Base-by-base conservation (phyloP, 1,140 invertebrate genomes). In the Scaptomyza montana region DNA sequence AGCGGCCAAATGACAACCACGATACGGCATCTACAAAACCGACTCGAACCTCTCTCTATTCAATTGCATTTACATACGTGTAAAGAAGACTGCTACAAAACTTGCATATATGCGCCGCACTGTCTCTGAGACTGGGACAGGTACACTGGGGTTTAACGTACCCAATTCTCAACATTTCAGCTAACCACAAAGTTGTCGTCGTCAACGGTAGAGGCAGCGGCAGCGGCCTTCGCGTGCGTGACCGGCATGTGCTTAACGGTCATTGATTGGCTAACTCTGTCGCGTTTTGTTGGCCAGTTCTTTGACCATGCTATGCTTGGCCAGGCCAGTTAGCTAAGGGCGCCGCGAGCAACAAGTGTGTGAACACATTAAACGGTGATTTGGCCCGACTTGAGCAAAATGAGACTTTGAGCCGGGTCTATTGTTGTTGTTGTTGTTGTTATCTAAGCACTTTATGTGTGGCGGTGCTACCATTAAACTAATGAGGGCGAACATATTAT, bases 351-450 rank as follows among this genome's bases (percentile, higher is more conserved):
- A 89, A 89, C 82, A 86, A 86, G 82, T 86, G 78, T 86, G 81
- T 87, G 78, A 86, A 87, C 81, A 87, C 82, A 86, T 86, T 86
- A 86, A 86, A 73, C 82, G 82, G 82, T 82, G 81, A 87, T 86
- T 86, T 87, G 81, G 60, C 77, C 77, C 61, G 49, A 30, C 50
- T 69, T 53, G 21, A 21, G 4, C 21, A 9, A 21, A 43, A 19
- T 6, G 56, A 21, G 10, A 59, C 43, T 25, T n/a, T 19, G 33
- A 25, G 54, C 19, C 33, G 10, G 19, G 36, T 25, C 13, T 60
- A 7, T 49, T 30, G 62, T 68, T 77, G 62, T 49, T 68, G 77
- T 61, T 49, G 33, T 46, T 57, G 57, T 63, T 60, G 33, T 43
- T 50, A 21, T 59, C 30, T 55, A 45, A 69, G 21, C 57, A 56